Evolutionary conservation across 2,888 invertebrate species (phyloP), one percentile per base, ranked within the genome.

Genomic region (Drosophila bunnanda): DNA sequence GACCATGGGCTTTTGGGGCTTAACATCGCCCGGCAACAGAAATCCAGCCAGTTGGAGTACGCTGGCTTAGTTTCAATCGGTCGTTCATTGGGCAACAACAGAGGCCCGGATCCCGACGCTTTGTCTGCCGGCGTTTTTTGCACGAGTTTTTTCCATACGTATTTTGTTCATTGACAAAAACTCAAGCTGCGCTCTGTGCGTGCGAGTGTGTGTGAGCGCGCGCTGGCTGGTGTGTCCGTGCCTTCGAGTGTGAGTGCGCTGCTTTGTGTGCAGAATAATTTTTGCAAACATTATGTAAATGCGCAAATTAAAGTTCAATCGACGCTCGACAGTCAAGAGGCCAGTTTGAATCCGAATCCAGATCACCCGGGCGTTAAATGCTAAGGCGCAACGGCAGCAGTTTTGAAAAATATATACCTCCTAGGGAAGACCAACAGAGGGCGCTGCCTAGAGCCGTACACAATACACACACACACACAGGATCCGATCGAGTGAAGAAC

Each of bases 91-190:
- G 64, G 65, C 55, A 43, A 56, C 65, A 80, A 38, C 77, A 2
- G 41, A 44, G 34, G 79, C 12, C 30, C 58, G 55, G 75, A 25
- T 58, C 46, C n/a, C 53, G 73, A 7, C 59, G 28, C 59, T 69
- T 52, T 64, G 32, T 43, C 38, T 48, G 36, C 30, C 7, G 67
- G 71, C 69, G 77, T 87, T 85, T 85, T 85, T 85, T 85, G 80
- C 89, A 85, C 85, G 84, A 85, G 85, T 88, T 85, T 85, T 85
- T 85, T 85, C 77, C 58, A 83, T 88, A 88, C 89, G 88, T 83
- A 84, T 85, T 88, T 88, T 87, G 82, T 85, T 87, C 89, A 88
- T 85, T 85, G 87, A 85, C 89, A 88, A 85, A 85, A 85, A 85
- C 86, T 82, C 74, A 82, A 83, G 83, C 88, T 82, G 69, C 69